These are phyloP conservation scores for Osmerus mordax DNA, from an alignment of 2,113 vertebrate species.

Conservation along the genomic window DNA sequence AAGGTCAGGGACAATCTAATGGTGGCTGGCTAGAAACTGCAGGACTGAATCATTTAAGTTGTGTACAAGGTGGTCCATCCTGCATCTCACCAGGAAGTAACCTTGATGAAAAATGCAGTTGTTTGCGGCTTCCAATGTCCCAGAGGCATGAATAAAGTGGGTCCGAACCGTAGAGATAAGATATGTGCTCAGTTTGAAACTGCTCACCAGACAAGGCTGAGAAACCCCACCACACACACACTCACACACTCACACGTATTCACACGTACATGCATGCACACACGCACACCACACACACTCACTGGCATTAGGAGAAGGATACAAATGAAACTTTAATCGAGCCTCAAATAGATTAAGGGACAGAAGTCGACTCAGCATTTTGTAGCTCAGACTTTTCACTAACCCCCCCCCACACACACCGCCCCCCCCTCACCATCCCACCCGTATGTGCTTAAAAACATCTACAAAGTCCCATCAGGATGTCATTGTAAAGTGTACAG, in stretches of 20 bases:
- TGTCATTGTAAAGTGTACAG: too few relatives aligned
- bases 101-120: constrained; percentile 78
- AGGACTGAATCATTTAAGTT: constrained; percentile 61
- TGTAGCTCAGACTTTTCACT: constrained; percentile 75
- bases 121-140: constrained; percentile 71
- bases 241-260: constrained; percentile 10
- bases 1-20: too few relatives aligned
- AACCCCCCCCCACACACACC: constrained; percentile 62
- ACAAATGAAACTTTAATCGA: constrained; percentile 90
- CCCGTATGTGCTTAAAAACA: background rate
- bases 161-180: constrained; percentile 63
- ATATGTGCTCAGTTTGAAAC: constrained; percentile 66
- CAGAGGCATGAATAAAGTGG: constrained; percentile 75
- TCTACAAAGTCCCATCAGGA: background rate
- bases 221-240: constrained; percentile 30
- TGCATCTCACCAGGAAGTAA: constrained; percentile 71
- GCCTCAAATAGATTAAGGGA: constrained; percentile 74
- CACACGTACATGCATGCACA: background rate
- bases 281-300: constrained; percentile 11
- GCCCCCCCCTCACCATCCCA: background rate
- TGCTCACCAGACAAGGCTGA: constrained; percentile 56
- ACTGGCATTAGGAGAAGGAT: constrained; percentile 67
- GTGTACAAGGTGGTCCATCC: constrained; percentile 41
- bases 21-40: constrained; percentile 10
- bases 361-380: constrained; percentile 89